Conservation (phyloP, 2,888 invertebrate species). For the Dexiosoma caninum region DNA sequence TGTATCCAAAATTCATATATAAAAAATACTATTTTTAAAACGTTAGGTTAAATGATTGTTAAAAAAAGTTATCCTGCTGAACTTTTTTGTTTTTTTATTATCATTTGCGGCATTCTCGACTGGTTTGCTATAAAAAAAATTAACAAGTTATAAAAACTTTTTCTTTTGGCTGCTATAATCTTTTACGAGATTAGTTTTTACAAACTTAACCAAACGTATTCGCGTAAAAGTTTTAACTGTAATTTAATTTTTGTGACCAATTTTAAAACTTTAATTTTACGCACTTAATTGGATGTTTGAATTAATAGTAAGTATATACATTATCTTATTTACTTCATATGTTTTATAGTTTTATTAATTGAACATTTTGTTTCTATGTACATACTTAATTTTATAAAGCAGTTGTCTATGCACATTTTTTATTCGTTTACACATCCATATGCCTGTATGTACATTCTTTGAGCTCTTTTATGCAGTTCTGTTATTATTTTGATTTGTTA, state of each 20-base stretch:
- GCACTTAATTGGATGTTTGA: slow-evolving; percentile 39
- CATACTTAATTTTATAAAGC: not conserved
- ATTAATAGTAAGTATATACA: slow-evolving; percentile 33
- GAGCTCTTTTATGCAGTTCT: slow-evolving; percentile 1
- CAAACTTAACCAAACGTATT: slow-evolving; percentile 3
- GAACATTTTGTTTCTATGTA: not conserved
- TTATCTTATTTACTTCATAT: not conserved
- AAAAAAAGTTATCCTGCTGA: not conserved
- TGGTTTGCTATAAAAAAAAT: not conserved
- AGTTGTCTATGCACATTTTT: not conserved
- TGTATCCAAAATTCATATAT: not conserved
- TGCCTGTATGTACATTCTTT: slow-evolving; percentile 10
- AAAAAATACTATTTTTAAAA: not conserved
- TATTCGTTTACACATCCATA: not conserved
- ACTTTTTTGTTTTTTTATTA: not conserved
- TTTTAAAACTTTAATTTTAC: slow-evolving; percentile 34
- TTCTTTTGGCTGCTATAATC: not conserved
- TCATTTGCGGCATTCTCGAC: not conserved
- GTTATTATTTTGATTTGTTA: slow-evolving; percentile 34
- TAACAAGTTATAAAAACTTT: not conserved
- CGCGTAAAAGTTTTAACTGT: slow-evolving; percentile 10
- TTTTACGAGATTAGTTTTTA: slow-evolving; percentile 5
- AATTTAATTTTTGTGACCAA: not conserved
- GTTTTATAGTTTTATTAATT: not conserved
- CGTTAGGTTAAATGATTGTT: not conserved